These are phyloP conservation scores for Notiomystis cincta DNA, from an alignment of 2,113 vertebrate genomes.

Conservation along the genomic window DNA sequence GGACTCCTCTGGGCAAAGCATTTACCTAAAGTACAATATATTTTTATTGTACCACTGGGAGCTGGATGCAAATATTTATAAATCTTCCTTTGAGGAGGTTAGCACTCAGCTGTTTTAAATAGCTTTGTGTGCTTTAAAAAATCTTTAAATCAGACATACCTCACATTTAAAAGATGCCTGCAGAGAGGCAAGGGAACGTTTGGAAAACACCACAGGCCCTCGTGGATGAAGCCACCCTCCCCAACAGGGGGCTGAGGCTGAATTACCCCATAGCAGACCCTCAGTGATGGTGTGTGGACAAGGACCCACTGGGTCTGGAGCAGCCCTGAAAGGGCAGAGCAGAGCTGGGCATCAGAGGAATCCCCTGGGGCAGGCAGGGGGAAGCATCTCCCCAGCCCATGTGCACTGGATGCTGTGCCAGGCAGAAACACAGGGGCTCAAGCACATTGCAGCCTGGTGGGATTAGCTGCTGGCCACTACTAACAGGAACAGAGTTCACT, in stretches of 20 bases:
- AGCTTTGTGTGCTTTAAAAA: neutral
- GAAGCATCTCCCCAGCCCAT: neutral
- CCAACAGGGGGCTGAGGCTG: neutral
- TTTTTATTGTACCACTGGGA: neutral
- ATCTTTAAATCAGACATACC: neutral
- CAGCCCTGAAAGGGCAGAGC: neutral
- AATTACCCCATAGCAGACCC: neutral
- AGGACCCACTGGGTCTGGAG: rapidly evolving
- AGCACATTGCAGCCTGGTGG: neutral
- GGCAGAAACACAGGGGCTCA: rapidly evolving
- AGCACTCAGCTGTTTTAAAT: neutral
- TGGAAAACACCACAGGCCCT: neutral
- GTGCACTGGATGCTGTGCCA: neutral
- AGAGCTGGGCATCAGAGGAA: neutral
- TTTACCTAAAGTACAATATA: neutral
- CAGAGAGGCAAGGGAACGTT: neutral
- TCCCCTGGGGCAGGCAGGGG: neutral
- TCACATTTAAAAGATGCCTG: neutral
- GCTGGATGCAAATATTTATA: constrained; percentile 20
- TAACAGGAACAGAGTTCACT: neutral
- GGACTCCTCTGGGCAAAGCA: neutral
- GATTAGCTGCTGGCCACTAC: neutral
- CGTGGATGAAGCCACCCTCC: neutral
- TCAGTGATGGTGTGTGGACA: neutral
- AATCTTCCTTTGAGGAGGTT: constrained; percentile 10